A percentile compares a stretch with the other conserved stretches of the same genome.
These are phyloP conservation scores for Falco novaeseelandiae DNA, from an alignment of 2,797 vertebrate species.

Conservation along the genomic window DNA sequence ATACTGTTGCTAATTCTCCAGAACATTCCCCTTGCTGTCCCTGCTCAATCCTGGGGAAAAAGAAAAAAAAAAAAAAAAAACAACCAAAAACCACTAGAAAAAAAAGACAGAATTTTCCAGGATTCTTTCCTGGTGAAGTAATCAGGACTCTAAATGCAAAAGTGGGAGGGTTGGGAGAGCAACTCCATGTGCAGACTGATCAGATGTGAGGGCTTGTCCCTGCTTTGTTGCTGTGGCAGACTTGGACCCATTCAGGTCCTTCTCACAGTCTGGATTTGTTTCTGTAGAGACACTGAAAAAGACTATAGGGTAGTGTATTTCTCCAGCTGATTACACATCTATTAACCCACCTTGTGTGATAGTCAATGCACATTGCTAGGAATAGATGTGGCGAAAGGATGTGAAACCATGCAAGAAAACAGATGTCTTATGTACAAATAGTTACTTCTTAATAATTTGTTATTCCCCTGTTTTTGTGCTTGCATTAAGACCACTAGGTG, in stretches of 20 bases:
- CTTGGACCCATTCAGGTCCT: not conserved
- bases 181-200: not conserved
- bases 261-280: not conserved
- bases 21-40: not conserved
- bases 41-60: not conserved
- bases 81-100: not conserved
- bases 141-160: not conserved
- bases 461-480: not conserved
- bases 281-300: not conserved
- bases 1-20: not conserved
- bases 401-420: not conserved
- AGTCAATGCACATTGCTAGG: not conserved
- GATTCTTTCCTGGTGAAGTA: constrained; percentile 53
- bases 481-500: not conserved
- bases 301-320: not conserved
- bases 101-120: not conserved
- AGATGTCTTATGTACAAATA: not conserved
- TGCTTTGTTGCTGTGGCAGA: not conserved
- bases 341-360: not conserved
- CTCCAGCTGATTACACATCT: not conserved
- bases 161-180: not conserved
- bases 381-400: not conserved
- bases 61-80: not conserved
- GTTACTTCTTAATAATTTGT: not conserved
- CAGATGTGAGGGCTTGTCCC: not conserved